Percentiles rank a stretch among this genome's conserved stretches.
These are phyloP conservation scores for Tetragonula clypearis DNA, from an alignment of 1,140 invertebrate species.

Conservation along the genomic window DNA sequence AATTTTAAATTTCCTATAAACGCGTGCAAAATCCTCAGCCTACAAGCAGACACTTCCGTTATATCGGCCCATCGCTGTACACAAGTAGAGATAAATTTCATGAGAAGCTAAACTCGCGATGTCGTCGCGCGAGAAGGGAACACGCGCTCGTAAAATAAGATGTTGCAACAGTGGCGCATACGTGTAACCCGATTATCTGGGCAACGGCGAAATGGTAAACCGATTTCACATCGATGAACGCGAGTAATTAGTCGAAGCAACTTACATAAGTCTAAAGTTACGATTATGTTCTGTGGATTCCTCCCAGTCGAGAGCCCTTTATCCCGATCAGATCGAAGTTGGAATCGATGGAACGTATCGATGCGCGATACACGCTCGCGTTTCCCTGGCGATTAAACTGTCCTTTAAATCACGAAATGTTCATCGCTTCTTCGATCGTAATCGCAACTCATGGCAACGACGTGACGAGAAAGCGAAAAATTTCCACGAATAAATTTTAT, in stretches of 20 bases:
- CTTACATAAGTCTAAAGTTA: slow-evolving; percentile 16
- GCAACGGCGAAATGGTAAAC: slow-evolving; percentile 14
- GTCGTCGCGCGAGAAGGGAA: neutral
- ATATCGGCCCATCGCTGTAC: neutral
- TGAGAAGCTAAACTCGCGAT: neutral
- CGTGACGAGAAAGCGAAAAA: neutral
- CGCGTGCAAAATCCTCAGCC: no score
- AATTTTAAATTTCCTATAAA: no score
- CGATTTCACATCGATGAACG: slow-evolving; percentile 27
- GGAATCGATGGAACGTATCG: neutral
- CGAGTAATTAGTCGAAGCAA: slow-evolving; percentile 43
- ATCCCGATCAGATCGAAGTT: slow-evolving; percentile 2
- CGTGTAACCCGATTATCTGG: slow-evolving; percentile 34
- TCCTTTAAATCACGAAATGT: neutral
- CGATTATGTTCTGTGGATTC: slow-evolving; percentile 18
- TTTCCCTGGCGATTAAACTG: neutral
- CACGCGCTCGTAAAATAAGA: slow-evolving; percentile 37
- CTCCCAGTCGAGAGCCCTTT: neutral
- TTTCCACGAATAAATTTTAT: neutral
- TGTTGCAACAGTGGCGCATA: neutral
- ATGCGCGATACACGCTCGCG: neutral
- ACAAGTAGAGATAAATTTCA: neutral
- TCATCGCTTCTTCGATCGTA: neutral
- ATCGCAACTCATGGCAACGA: no score
- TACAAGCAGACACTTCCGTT: no score